Conservation (phyloP, 2,113 vertebrate genomes). For the Laterallus jamaicensis region DNA sequence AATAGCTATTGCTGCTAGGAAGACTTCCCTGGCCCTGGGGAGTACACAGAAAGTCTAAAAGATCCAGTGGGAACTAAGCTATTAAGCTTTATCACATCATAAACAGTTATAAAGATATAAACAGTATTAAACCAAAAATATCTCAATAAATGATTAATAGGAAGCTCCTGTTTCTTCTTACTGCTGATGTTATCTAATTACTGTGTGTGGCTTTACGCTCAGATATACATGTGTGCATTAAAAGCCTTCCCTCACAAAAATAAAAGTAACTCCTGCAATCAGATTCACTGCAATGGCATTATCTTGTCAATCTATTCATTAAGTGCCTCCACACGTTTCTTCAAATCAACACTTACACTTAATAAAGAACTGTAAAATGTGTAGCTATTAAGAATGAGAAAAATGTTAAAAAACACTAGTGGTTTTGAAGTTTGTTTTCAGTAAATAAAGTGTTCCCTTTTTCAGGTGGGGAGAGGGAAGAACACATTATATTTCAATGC, state of each 20-base stretch:
- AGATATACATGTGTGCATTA: background rate
- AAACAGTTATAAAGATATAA: background rate
- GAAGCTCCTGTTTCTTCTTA: background rate
- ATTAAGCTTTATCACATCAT: background rate
- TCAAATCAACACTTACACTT: constrained; percentile 5
- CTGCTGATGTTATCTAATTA: constrained; percentile 25
- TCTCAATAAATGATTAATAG: background rate
- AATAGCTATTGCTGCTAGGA: background rate
- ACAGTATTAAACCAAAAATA: background rate
- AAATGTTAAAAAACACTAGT: background rate
- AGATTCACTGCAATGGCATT: constrained; percentile 21
- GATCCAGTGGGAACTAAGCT: background rate
- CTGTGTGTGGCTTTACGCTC: background rate
- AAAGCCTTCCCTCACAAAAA: background rate
- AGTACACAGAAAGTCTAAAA: background rate
- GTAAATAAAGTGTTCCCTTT: constrained; percentile 17
- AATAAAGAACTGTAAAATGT: background rate
- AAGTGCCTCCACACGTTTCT: background rate
- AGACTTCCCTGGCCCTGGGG: background rate
- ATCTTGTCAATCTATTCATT: constrained; percentile 16
- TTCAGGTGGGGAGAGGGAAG: background rate
- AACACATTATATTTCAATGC: background rate
- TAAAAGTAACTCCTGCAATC: constrained; percentile 5
- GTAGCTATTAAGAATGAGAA: background rate
- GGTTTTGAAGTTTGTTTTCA: constrained; percentile 25